A percentile compares a stretch with the other conserved stretches of the same genome.
phyloP scores from a whole-genome alignment of 2,797 vertebrate species.

The Carduelis carduelis region DNA sequence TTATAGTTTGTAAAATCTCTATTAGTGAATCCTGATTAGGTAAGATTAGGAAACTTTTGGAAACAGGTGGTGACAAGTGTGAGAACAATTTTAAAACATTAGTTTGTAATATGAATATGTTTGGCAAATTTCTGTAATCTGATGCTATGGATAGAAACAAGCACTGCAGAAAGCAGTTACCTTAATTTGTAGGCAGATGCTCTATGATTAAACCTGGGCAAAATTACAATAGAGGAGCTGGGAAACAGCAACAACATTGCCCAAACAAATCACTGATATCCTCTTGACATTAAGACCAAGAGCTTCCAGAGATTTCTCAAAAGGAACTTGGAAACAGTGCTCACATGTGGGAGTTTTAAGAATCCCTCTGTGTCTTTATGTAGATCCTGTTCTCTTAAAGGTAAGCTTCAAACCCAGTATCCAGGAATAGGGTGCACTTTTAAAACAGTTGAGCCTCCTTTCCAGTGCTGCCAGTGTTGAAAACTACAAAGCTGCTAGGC shows the following conservation, averaged over 20 bases:
- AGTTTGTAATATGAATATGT: rapidly evolving
- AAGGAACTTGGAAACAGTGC: background rate
- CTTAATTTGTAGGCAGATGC: background rate
- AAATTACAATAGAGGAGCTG: background rate
- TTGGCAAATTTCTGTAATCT: background rate
- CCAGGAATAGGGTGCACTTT: background rate
- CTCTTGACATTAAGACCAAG: background rate
- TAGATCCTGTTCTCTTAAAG: background rate
- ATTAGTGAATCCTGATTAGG: background rate
- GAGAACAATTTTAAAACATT: background rate
- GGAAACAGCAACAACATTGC: background rate
- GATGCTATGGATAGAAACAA: background rate
- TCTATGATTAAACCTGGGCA: background rate
- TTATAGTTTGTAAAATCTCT: background rate
- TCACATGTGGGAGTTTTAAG: background rate
- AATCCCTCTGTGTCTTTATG: background rate
- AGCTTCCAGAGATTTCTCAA: background rate
- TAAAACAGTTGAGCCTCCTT: background rate
- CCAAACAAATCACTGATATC: background rate
- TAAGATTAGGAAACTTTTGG: background rate
- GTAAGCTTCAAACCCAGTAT: background rate
- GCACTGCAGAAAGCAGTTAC: background rate
- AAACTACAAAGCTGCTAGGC: background rate
- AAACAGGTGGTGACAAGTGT: background rate
- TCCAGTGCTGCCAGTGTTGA: background rate